Percentiles rank a stretch among this genome's conserved stretches.
These are phyloP conservation scores for Drosophila grimshawi DNA, from an alignment of 1,140 invertebrate genomes.

Conservation along the genomic window DNA sequence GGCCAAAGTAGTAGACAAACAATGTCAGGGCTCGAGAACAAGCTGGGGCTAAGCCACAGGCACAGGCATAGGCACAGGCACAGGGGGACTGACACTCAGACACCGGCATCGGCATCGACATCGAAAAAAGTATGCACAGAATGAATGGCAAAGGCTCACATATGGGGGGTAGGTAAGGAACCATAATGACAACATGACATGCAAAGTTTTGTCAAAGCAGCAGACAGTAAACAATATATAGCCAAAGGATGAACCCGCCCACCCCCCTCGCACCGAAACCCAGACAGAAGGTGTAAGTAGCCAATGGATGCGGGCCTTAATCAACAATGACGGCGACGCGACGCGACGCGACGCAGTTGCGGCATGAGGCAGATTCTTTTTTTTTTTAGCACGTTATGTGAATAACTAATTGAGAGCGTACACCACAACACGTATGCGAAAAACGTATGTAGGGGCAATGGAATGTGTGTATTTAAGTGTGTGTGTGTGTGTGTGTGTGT, in stretches of 20 bases:
- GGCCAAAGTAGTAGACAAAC: constrained; percentile 71
- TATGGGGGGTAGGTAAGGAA: constrained; percentile 24
- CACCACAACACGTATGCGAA: constrained; percentile 49
- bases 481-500: neutral
- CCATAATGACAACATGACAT: constrained; percentile 76
- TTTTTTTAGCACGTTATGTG: constrained; percentile 73
- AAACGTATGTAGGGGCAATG: constrained; percentile 10
- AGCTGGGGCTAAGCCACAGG: neutral
- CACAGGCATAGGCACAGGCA: neutral
- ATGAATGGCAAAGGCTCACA: constrained; percentile 2
- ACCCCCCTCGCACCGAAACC: neutral
- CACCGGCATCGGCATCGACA: neutral
- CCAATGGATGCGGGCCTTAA: constrained; percentile 72
- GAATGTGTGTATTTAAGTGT: constrained; percentile 5
- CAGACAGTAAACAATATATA: constrained; percentile 70
- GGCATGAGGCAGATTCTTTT: constrained; percentile 30
- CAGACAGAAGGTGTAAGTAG: constrained; percentile 60
- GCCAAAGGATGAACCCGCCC: constrained; percentile 40
- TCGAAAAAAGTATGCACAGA: neutral
- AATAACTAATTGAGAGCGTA: constrained; percentile 77
- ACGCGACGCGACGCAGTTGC: neutral
- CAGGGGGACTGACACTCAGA: neutral
- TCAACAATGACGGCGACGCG: constrained; percentile 38
- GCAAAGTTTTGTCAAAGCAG: constrained; percentile 77
- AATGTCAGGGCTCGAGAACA: constrained; percentile 45